These are phyloP conservation scores for Craseonycteris thonglongyai DNA, from an alignment of 2,113 vertebrate species.

Conservation along the genomic window DNA sequence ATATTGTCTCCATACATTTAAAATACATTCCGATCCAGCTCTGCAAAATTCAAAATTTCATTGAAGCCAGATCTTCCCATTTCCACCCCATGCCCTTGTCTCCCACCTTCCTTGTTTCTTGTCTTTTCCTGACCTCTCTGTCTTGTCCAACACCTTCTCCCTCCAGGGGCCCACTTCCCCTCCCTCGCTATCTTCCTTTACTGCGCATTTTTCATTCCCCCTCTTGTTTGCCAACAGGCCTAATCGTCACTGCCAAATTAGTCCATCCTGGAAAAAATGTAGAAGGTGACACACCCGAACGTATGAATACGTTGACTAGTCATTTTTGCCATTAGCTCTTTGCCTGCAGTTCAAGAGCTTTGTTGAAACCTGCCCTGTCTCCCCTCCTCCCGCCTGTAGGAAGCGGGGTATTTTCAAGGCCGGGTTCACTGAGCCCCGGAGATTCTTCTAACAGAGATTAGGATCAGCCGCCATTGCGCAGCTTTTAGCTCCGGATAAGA, in stretches of 20 bases:
- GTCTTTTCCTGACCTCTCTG: not conserved
- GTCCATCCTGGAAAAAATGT: slow-evolving; percentile 15
- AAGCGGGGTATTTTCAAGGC: too few relatives aligned
- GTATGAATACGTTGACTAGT: rapidly evolving
- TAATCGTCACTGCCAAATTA: not conserved
- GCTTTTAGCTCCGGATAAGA: not conserved
- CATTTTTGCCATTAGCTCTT: slow-evolving; percentile 17
- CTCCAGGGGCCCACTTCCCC: too few relatives aligned
- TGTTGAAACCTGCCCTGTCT: not conserved
- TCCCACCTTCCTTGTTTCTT: not conserved
- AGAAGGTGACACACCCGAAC: not conserved
- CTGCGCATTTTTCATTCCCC: not conserved
- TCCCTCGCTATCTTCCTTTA: not conserved
- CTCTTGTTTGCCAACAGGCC: not conserved
- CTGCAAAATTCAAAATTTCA: not conserved
- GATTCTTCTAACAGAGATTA: not conserved
- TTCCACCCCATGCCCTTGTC: not conserved
- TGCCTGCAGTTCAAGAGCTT: not conserved
- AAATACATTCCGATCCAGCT: not conserved
- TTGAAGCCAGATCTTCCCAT: not conserved
- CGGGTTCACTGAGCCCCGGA: not conserved
- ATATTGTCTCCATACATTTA: not conserved
- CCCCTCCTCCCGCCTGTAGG: rapidly evolving
- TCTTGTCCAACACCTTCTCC: not conserved
- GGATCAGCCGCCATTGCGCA: not conserved